Evolutionary conservation across 64 coral and sea anemone genomes (phyloP), one percentile per base, ranked within the genome.

Genomic region (Montipora foliosa): DNA sequence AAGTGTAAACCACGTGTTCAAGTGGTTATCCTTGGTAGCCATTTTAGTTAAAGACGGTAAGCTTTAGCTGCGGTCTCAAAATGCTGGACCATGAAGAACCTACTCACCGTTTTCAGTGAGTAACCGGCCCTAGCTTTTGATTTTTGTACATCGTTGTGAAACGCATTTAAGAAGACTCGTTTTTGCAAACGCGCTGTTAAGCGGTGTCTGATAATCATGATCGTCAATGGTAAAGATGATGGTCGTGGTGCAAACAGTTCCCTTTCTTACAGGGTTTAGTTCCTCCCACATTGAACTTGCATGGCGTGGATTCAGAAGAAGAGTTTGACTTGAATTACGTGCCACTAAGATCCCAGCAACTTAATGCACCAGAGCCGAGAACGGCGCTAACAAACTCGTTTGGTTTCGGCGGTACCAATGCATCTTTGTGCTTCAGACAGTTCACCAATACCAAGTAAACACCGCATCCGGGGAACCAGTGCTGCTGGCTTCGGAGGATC

Each of bases 321-420:
- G 98, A 96, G 49, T 96, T 99, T 74, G 74, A 95, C 77, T 78
- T 96, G 24, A 96, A 96, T 57, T 99, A 99, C 68, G 95, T 99
- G 16, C 79, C 95, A 15, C 72, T 80, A 13, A 91, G 51, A 55
- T 60, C 95, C 6, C 95, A 99, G 84, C 61, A 68, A 24, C 77
- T 99, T 12, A 15, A 37, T 37, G 46, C 78, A 6, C 49, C 82
- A 29, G 45, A 59, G 19, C 20, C 87, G 44, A 77, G 80, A 68
- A 89, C 73, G 29, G 98, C 95, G 4, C 74, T 99, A 25, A 96
- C 95, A 0, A 99, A 96, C 79, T 99, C 98, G 29, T 99, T 99
- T 75, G 98, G 98, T 8, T 99, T 99, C 79, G 98, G 98, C 4
- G 98, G 98, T 12, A 99, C 98, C 19, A 99, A 96, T 74, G 92